Evolutionary conservation across 2,797 vertebrate species (phyloP).

Genomic region (Peromyscus attwateri): DNA sequence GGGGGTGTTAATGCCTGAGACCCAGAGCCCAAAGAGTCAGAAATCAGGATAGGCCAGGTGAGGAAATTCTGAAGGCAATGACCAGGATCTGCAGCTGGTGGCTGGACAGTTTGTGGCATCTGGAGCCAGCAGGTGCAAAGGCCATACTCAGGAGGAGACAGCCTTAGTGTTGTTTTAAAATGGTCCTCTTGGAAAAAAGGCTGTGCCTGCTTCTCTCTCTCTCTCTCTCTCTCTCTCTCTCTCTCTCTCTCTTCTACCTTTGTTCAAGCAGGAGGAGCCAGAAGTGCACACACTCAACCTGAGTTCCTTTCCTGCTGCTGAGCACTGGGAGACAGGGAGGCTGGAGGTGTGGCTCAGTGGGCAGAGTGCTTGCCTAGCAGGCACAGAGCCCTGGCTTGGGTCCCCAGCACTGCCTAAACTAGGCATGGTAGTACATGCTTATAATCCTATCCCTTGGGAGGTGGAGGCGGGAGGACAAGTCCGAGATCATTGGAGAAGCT

Average conservation of each 20-base stretch:
- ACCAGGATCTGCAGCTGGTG: not conserved
- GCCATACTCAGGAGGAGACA: not conserved
- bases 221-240: no score
- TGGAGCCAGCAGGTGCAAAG: not conserved
- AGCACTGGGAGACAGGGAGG: not conserved
- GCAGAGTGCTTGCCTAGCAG: not conserved
- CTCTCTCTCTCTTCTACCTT: not conserved
- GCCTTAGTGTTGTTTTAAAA: not conserved
- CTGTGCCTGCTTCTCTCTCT: not conserved
- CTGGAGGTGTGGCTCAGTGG: not conserved
- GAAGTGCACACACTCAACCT: no score
- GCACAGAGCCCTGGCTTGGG: not conserved
- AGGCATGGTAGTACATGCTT: not conserved
- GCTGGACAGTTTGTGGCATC: not conserved
- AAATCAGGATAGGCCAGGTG: not conserved
- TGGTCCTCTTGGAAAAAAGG: not conserved
- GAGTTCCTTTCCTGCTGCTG: no score
- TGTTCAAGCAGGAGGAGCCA: conserved; percentile 21
- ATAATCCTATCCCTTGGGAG: not conserved
- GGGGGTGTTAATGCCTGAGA: not conserved
- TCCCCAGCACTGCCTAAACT: not conserved
- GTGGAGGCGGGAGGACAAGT: not conserved
- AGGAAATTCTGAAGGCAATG: not conserved
- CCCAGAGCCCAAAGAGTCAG: not conserved
- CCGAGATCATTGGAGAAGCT: not conserved